Evolutionary conservation across 2,113 vertebrate genomes (phyloP), one percentile per base, ranked within the genome.

Genomic region (Pygathrix nemaeus): DNA sequence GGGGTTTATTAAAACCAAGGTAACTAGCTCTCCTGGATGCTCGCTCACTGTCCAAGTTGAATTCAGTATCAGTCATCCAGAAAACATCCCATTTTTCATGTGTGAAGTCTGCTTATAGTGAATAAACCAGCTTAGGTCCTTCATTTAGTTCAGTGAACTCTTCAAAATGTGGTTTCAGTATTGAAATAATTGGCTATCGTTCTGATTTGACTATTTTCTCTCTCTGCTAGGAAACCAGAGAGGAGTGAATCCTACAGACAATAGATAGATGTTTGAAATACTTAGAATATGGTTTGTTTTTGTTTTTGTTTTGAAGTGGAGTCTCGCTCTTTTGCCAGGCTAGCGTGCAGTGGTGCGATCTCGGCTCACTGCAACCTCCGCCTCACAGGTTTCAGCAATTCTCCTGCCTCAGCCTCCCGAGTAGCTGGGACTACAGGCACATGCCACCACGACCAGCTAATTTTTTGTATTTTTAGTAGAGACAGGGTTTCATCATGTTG

Each of bases 401-500:
- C 52, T 52, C 52, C 52, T 52, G 52, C 17, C 52, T 18, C 52
- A 52, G 52, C 17, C 16, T 52, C 52, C 16, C 5, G 1, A 52
- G 52, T 52, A 52, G 52, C 52, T 52, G 52, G 52, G 52, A 52
- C 1, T 52, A 52, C 17, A 52, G 52, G 17, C 52, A 52, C 1
- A 17, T 0, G 5, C 52, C 52, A 52, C 52, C 17, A 1, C 0
- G 16, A 5, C 52, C 17, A 2, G 52, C 16, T 52, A 18, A 52
- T 6, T 17, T 52, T 52, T 52, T 18, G 52, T 52, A 52, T 52
- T 52, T 52, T 52, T 52, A 52, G 17, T 18, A 52, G 17, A 52
- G 52, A 52, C 5, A 52, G 52, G 5, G 52, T 52, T 52, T 52
- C 52, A 52, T 17, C 5, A 16, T 52, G 52, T 52, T 52, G 52